A percentile compares a stretch with the other conserved stretches of the same genome.
phyloP scores from a whole-genome alignment of 2,888 invertebrate species.

The Gasteruption jaculator region DNA sequence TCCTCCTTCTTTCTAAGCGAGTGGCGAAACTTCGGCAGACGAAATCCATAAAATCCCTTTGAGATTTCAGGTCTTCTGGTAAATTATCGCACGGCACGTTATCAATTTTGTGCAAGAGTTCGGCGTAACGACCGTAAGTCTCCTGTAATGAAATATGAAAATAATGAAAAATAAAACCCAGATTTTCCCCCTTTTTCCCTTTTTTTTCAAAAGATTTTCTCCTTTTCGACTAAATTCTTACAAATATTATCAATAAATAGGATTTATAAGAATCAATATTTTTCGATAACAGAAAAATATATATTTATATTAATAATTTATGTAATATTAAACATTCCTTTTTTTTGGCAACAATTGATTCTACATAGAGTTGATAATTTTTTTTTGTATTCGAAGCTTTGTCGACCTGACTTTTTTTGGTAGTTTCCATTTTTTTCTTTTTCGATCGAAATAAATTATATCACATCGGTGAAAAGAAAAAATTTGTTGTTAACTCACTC shows the following conservation, averaged over 20 bases:
- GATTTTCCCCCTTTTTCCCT: too few relatives aligned
- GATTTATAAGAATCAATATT: too few relatives aligned
- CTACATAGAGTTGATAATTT: too few relatives aligned
- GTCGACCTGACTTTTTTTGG: constrained; percentile 5
- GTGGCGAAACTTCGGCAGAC: constrained; percentile 74
- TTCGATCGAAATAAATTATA: background rate
- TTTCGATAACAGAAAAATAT: too few relatives aligned
- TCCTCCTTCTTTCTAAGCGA: constrained; percentile 68
- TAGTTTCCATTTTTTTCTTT: background rate
- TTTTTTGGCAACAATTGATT: too few relatives aligned
- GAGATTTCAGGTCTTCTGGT: constrained; percentile 62
- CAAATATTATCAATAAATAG: too few relatives aligned
- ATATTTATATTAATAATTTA: too few relatives aligned
- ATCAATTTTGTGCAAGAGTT: constrained; percentile 69
- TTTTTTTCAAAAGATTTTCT: too few relatives aligned
- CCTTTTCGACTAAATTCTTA: too few relatives aligned
- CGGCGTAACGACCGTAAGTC: constrained; percentile 75
- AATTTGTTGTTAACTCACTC: constrained; percentile 53
- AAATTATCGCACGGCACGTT: constrained; percentile 53
- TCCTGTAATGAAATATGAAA: constrained; percentile 52
- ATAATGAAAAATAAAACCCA: background rate
- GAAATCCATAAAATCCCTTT: constrained; percentile 78
- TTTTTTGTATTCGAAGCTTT: background rate
- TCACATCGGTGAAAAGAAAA: too few relatives aligned
- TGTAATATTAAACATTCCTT: too few relatives aligned